Percentiles rank a stretch among this genome's conserved stretches.
Conservation (phyloP, 2,113 vertebrate genomes). For the Formicarius rufipectus region DNA sequence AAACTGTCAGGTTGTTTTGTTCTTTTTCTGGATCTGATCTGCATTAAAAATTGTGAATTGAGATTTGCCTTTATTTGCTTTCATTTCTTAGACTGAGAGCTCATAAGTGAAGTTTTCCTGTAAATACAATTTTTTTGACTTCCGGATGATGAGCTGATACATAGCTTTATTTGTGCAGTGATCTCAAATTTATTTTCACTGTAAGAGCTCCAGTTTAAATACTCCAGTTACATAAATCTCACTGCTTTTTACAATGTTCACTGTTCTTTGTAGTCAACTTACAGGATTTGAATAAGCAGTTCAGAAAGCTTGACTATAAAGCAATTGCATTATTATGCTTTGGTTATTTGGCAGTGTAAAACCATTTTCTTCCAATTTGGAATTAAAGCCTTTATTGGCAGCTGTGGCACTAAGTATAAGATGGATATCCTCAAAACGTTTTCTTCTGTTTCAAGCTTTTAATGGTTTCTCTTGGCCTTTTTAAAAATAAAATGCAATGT, state of each 20-base stretch:
- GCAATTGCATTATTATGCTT: background rate
- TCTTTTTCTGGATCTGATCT: background rate
- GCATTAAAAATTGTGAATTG: background rate
- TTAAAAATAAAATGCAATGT: background rate
- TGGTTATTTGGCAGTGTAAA: conserved; percentile 1
- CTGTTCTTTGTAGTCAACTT: background rate
- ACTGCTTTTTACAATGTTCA: background rate
- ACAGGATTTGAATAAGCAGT: background rate
- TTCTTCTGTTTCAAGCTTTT: background rate
- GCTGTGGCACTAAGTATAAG: background rate
- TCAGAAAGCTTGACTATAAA: background rate
- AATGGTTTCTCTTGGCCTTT: background rate
- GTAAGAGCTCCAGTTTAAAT: background rate
- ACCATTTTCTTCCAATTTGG: background rate
- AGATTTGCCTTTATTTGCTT: background rate
- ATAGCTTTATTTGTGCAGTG: background rate
- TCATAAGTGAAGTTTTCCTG: background rate
- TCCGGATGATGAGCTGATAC: rapidly evolving
- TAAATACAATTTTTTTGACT: background rate
- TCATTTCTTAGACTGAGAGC: background rate
- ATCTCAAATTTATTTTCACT: background rate
- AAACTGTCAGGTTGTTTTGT: background rate
- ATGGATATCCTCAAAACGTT: background rate
- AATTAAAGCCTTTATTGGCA: background rate
- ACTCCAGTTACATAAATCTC: background rate